Conservation (phyloP, 1,140 invertebrate genomes). For the Cydia splendana region DNA sequence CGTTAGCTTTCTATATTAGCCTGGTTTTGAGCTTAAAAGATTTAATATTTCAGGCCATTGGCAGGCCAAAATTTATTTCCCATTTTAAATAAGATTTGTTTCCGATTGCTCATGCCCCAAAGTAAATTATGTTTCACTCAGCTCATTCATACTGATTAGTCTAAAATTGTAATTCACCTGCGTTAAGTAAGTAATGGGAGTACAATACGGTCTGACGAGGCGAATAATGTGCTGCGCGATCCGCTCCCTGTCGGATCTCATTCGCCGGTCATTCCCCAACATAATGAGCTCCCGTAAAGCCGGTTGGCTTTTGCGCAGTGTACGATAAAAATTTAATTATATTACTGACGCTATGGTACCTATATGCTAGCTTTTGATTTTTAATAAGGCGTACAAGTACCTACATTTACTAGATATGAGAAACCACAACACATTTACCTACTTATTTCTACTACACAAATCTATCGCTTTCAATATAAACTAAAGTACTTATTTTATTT, state of each 20-base stretch:
- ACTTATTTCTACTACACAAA: background rate
- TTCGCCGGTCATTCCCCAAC: constrained; percentile 21
- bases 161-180: too few relatives aligned
- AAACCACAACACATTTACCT: too few relatives aligned
- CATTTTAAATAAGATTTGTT: too few relatives aligned
- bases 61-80: too few relatives aligned
- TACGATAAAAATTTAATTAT: background rate
- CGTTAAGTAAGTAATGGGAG: too few relatives aligned
- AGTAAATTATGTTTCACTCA: too few relatives aligned
- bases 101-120: too few relatives aligned
- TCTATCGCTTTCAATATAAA: constrained; percentile 14
- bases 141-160: too few relatives aligned
- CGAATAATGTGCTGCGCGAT: constrained; percentile 9
- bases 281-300: constrained; percentile 13
- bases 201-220: background rate
- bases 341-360: too few relatives aligned
- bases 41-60: background rate
- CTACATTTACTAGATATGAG: too few relatives aligned
- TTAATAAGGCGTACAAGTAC: too few relatives aligned
- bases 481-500: constrained; percentile 17
- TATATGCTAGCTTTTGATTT: too few relatives aligned
- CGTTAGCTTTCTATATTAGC: background rate
- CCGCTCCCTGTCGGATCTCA: constrained; percentile 8
- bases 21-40: background rate
- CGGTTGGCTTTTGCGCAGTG: background rate